These are phyloP conservation scores for Pristiophorus japonicus DNA, from an alignment of 2,113 vertebrate species.

Conservation along the genomic window DNA sequence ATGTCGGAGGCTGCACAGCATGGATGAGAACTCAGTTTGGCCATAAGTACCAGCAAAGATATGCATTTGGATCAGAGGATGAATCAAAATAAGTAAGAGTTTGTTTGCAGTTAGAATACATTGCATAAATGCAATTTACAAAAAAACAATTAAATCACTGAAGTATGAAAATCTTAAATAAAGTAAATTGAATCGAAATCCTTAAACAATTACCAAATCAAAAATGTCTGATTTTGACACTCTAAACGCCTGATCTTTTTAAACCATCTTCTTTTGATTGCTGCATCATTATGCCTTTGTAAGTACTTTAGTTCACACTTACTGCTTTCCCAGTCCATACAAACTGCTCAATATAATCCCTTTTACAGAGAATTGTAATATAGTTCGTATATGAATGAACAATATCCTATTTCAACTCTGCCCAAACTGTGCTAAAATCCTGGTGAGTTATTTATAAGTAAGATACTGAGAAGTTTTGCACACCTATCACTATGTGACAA, in stretches of 20 bases:
- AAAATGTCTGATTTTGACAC: background rate
- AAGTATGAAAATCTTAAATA: background rate
- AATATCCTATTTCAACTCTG: background rate
- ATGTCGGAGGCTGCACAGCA: background rate
- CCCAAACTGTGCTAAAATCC: background rate
- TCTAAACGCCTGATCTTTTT: background rate
- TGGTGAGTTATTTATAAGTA: background rate
- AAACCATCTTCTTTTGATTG: background rate
- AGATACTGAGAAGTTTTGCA: background rate
- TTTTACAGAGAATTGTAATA: background rate
- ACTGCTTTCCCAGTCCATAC: background rate
- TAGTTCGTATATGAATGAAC: background rate
- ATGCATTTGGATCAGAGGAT: background rate
- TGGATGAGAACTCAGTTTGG: background rate
- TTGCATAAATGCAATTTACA: background rate
- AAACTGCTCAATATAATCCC: background rate
- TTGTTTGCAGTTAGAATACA: background rate
- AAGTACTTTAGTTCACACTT: background rate
- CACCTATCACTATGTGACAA: background rate
- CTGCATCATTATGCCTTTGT: background rate
- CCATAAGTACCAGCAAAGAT: background rate
- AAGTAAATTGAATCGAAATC: background rate
- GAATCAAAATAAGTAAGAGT: background rate
- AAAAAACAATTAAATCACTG: constrained; percentile 6
- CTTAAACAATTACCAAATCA: background rate